A percentile compares a stretch with the other conserved stretches of the same genome.
phyloP scores from a whole-genome alignment of 2,113 vertebrate genomes.

The Vulpes vulpes region DNA sequence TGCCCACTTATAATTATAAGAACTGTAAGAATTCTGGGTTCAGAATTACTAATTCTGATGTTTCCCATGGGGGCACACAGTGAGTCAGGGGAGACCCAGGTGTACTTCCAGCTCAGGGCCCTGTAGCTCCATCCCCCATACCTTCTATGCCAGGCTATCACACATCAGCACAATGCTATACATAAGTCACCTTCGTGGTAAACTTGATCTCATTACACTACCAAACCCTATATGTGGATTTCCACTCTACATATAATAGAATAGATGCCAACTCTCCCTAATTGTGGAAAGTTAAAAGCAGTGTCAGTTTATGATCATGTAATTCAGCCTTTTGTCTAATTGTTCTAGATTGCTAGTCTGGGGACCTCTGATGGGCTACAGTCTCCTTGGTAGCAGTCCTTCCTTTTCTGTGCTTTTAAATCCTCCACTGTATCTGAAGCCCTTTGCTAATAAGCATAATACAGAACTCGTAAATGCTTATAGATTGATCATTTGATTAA shows the following conservation, averaged over 20 bases:
- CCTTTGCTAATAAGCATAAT: not conserved
- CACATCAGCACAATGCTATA: not conserved
- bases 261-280: not conserved
- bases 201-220: conserved; percentile 53
- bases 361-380: not conserved
- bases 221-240: not conserved
- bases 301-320: not conserved
- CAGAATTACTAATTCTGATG: not conserved
- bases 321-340: not conserved
- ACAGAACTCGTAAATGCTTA: conserved; percentile 25
- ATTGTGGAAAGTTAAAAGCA: conserved; percentile 45
- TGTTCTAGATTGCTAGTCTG: not conserved
- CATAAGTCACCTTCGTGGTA: not conserved
- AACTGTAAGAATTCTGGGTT: not conserved
- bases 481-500: not conserved
- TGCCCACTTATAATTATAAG: conserved; percentile 13
- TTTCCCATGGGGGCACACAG: not conserved
- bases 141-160: not conserved
- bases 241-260: conserved; percentile 28
- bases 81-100: not conserved
- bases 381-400: not conserved
- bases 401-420: not conserved
- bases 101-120: not conserved
- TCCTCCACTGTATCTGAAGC: not conserved
- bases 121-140: not conserved